Evolutionary conservation across 2,888 invertebrate genomes (phyloP), one percentile per base, ranked within the genome.

Genomic region (Stegana nigrithorax): DNA sequence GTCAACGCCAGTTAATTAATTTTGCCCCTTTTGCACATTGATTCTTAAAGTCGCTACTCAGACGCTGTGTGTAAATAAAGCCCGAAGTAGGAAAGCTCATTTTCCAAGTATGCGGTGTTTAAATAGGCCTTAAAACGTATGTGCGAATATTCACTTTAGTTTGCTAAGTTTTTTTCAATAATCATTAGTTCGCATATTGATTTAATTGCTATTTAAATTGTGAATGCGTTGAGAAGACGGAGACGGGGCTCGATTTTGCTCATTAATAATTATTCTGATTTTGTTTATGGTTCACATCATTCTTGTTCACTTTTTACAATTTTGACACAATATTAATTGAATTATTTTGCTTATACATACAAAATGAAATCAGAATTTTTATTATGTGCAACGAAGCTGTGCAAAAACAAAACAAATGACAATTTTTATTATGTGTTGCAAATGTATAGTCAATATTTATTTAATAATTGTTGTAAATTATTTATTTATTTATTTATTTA

Each of bases 281-380:
- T 76, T 74, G 75, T 32, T 45, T 12, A 44, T 12, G 29, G 17
- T 65, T 64, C 59, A 2, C 12, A 59, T 60, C 68, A 58, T 58
- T 66, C 64, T 60, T 60, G 56, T 65, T 64, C 56, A 19, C 44
- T 64, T 44, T 45, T 19, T 29, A 27, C 19, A 12, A n/a, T 23
- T 17, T 23, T 17, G 12, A 14, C 55, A 42, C 42, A 21, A 39
- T 12, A 55, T 32, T 36, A 42, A 58, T 53, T n/a, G 3, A 27
- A 42, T 25, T 39, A 53, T 27, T 45, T 23, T 29, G 14, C 10
- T 42, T 27, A 21, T 42, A 45, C 26, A 29, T 32, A 53, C 53
- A 47, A 55, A 76, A 78, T 78, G 78, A 78, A 78, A 76, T 76
- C 78, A 68, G 74, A 70, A 76, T 78, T 68, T 74, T 59, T 75